A percentile compares a stretch with the other conserved stretches of the same genome.
Conservation (phyloP, 2,888 invertebrate species). For the Eristalis tenax region DNA sequence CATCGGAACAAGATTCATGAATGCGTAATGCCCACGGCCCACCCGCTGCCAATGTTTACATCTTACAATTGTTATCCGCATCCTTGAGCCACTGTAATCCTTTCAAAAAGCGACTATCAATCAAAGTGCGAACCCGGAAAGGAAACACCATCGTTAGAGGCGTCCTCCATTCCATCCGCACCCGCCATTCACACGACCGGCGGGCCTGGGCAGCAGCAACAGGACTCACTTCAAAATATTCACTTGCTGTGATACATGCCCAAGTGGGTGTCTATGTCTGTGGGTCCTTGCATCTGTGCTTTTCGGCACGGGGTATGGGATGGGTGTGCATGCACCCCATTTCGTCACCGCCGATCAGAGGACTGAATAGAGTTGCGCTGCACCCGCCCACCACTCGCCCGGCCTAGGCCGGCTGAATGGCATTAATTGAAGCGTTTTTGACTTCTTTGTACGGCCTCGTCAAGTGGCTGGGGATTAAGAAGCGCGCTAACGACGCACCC, state of each 20-base stretch:
- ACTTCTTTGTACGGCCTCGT: slow-evolving; percentile 61
- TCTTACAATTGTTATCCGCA: slow-evolving; percentile 64
- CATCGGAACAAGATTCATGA: slow-evolving; percentile 52
- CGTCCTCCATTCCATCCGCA: not conserved
- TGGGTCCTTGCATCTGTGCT: not conserved
- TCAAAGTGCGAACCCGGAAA: slow-evolving; percentile 49
- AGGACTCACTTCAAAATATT: slow-evolving; percentile 54
- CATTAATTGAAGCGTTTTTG: slow-evolving; percentile 71
- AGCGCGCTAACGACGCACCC: slow-evolving; percentile 62
- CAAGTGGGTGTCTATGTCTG: slow-evolving; percentile 26
- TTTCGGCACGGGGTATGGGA: slow-evolving; percentile 15
- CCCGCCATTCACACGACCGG: not conserved
- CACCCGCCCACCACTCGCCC: slow-evolving; percentile 51
- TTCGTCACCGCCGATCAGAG: not conserved
- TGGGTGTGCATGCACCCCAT: not conserved
- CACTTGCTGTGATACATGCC: slow-evolving; percentile 29
- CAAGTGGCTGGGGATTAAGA: slow-evolving; percentile 64
- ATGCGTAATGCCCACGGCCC: slow-evolving; percentile 33
- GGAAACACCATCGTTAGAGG: slow-evolving; percentile 9
- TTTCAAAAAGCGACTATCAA: slow-evolving; percentile 60
- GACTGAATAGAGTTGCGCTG: slow-evolving; percentile 29
- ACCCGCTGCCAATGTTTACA: slow-evolving; percentile 38
- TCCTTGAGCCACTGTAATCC: slow-evolving; percentile 68
- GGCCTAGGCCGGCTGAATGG: slow-evolving; percentile 51
- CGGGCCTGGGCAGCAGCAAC: slow-evolving; percentile 15